Evolutionary conservation across 1,140 invertebrate genomes (phyloP).

Genomic region (Brachionus manjavacas): DNA sequence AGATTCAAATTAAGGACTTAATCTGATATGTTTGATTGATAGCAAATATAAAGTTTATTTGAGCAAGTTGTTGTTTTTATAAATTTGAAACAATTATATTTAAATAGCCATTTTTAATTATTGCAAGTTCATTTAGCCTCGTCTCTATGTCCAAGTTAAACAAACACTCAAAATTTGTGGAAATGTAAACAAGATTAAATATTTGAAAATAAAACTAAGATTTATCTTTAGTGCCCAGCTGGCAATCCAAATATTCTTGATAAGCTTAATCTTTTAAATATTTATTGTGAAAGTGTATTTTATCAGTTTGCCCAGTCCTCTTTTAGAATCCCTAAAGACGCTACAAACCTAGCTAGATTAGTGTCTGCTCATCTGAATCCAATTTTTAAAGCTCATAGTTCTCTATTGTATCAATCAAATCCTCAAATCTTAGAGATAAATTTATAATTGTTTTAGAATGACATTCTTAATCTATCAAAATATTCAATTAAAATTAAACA

Average conservation of each 20-base stretch:
- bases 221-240: not conserved
- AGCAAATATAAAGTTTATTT: not conserved
- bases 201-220: not conserved
- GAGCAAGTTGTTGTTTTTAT: not conserved
- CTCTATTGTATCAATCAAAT: not conserved
- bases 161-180: slow-evolving; percentile 1
- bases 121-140: not conserved
- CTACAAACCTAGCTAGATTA: not conserved
- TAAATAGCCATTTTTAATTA: slow-evolving; percentile 12
- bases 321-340: not conserved
- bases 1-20: not conserved
- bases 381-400: not conserved
- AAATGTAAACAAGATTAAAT: slow-evolving; percentile 30
- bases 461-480: not conserved
- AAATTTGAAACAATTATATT: slow-evolving; percentile 31
- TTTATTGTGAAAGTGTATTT: not conserved
- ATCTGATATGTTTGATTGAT: slow-evolving; percentile 15
- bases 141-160: not conserved
- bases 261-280: slow-evolving; percentile 22
- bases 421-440: not conserved
- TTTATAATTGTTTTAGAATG: not conserved
- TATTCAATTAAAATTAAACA: not conserved
- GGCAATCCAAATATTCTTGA: not conserved
- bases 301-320: not conserved
- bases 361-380: not conserved